Evolutionary conservation across 2,888 invertebrate genomes (phyloP).

Genomic region (Meteorus cinctellus): DNA sequence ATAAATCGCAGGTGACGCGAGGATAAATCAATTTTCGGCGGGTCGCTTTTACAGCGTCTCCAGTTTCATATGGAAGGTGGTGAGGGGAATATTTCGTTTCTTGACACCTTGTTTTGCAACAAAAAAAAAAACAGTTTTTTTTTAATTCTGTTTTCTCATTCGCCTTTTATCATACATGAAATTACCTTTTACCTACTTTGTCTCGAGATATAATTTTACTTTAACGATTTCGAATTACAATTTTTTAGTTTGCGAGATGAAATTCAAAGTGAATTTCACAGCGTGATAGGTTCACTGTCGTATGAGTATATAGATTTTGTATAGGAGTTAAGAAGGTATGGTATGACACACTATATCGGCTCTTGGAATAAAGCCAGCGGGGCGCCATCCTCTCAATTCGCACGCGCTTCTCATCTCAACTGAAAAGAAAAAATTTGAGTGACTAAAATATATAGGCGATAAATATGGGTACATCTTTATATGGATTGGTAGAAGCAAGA

Average conservation of each 20-base stretch:
- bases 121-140: slow-evolving; percentile 19
- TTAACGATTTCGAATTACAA: slow-evolving; percentile 53
- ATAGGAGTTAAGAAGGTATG: neutral
- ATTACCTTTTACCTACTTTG: slow-evolving; percentile 14
- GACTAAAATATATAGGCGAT: slow-evolving; percentile 6
- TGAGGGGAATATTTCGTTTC: slow-evolving; percentile 40
- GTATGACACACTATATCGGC: slow-evolving; percentile 14
- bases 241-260: slow-evolving; percentile 45
- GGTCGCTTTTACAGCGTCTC: slow-evolving; percentile 47
- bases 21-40: slow-evolving; percentile 61
- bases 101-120: slow-evolving; percentile 46
- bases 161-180: neutral
- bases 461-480: neutral
- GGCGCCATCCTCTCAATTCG: slow-evolving; percentile 20
- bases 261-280: slow-evolving; percentile 35
- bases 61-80: slow-evolving; percentile 45
- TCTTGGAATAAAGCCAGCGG: slow-evolving; percentile 34
- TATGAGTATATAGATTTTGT: neutral
- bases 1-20: slow-evolving; percentile 57
- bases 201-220: slow-evolving; percentile 30
- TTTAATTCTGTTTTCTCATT: neutral
- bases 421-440: neutral
- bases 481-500: neutral
- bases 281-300: slow-evolving; percentile 28
- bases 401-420: neutral